phyloP scores from a whole-genome alignment of 2,797 vertebrate species.

The Gallinago nigripennis region DNA sequence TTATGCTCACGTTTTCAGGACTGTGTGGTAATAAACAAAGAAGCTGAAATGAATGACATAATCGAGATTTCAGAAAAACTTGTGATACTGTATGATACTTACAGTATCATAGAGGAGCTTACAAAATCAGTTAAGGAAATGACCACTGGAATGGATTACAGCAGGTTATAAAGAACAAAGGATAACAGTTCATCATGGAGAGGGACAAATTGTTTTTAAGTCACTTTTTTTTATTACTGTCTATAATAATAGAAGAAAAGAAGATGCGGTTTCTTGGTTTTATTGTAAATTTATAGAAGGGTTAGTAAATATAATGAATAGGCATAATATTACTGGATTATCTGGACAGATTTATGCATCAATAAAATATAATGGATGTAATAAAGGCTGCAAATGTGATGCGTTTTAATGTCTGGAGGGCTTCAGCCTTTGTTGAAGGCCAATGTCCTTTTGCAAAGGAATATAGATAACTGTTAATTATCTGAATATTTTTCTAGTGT shows the following conservation, averaged over 20 bases:
- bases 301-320: not conserved
- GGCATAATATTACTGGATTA: not conserved
- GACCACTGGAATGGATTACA: not conserved
- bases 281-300: not conserved
- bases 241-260: not conserved
- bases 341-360: not conserved
- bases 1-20: conserved; percentile 16
- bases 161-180: not conserved
- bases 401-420: not conserved
- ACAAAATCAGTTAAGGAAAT: conserved; percentile 11
- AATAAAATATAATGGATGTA: not conserved
- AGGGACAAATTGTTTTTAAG: not conserved
- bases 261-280: not conserved
- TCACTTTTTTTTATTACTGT: not conserved
- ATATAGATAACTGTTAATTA: not conserved
- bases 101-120: not conserved
- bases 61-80: conserved; percentile 29
- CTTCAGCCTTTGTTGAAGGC: not conserved
- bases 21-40: conserved; percentile 6
- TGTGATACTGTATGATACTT: not conserved
- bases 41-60: not conserved
- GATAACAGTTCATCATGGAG: not conserved
- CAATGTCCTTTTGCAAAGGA: not conserved
- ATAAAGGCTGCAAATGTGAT: not conserved
- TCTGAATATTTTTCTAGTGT: not conserved